Evolutionary conservation across 2,113 vertebrate species (phyloP).

Genomic region (Asarcornis scutulata): DNA sequence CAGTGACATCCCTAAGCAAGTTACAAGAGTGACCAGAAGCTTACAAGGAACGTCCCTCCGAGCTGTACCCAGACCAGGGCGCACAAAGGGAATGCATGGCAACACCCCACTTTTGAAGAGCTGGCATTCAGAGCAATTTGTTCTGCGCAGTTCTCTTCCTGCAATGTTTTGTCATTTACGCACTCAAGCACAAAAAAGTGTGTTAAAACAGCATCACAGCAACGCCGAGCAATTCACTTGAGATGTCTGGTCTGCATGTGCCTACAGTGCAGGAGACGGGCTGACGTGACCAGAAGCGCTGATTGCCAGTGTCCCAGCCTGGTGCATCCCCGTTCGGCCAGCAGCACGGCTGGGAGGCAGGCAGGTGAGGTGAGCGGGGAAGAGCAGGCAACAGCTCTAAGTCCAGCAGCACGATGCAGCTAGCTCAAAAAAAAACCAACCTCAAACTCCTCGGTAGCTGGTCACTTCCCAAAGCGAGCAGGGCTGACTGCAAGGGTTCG

Average conservation of each 20-base stretch:
- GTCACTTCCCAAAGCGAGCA: background rate
- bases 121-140: background rate
- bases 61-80: background rate
- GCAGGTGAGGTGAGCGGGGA: background rate
- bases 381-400: background rate
- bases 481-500: background rate
- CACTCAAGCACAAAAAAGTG: background rate
- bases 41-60: background rate
- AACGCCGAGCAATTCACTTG: background rate
- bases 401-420: background rate
- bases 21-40: background rate
- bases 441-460: background rate
- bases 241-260: background rate
- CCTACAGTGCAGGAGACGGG: background rate
- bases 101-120: background rate
- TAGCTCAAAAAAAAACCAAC: too few relatives aligned
- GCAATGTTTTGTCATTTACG: background rate
- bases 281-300: background rate
- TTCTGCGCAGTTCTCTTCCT: background rate
- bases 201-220: background rate
- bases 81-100: background rate
- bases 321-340: background rate
- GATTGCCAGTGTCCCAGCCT: background rate
- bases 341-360: background rate
- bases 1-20: background rate